Base-by-base conservation (phyloP, 2,888 invertebrate genomes). In the Cremastobaeus sp. region DNA sequence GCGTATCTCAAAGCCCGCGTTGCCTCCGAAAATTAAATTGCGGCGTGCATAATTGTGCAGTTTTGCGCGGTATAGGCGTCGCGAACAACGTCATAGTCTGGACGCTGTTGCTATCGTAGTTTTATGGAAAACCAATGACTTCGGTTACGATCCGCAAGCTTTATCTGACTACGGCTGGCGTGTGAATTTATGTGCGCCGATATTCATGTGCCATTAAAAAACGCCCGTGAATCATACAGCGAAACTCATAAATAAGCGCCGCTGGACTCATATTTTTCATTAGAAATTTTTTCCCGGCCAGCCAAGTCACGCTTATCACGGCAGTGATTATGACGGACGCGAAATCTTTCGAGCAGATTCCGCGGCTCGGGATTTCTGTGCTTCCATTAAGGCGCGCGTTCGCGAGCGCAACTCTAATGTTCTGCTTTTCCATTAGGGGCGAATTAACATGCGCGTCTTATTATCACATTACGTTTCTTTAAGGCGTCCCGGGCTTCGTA, bases 121-220 rank as follows among this genome's bases (percentile, higher is more conserved):
- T 59, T 69, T 76, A 72, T 69, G 69, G 65, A 65, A 71, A 76
- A 70, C 65, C 76, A 66, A 76, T 74, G 74, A 74, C 59, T 74
- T 68, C 45, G 59, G 74, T 76, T 65, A 57, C 65, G 65, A 76
- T 66, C 62, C 39, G 47, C 64, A 25, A 50, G 68, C 57, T 68
- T 64, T 72, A 72, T 72, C 76, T 62, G 60, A 39, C 45, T 59
- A 64, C 48, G 50, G 47, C 43, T 39, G 54, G 14, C 55, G 60
- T 32, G 69, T 50, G 52, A 66, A 74, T 74, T 74, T 70, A 66
- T 57, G 70, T 34, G 55, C 47, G 17, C 52, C 21, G 62, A 75
- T 70, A 75, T 71, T 75, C 74, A 71, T 66, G 74, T 71, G 30
- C 66, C 50, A 59, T 65, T 70, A 74, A 50, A 75, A 66, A 74